These are phyloP conservation scores for Orchesellides sinensis DNA, from an alignment of 2,888 invertebrate genomes.

Conservation along the genomic window DNA sequence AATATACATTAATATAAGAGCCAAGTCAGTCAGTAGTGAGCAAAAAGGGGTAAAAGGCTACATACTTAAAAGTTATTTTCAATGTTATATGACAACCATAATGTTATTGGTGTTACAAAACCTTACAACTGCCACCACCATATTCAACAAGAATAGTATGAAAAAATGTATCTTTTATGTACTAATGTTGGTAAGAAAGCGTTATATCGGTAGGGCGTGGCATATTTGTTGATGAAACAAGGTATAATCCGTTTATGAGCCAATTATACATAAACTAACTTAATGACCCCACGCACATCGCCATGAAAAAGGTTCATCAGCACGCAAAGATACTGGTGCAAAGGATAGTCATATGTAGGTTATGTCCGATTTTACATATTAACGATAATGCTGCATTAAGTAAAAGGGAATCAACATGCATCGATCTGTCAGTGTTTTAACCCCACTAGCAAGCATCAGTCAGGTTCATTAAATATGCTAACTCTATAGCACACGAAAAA, in stretches of 20 bases:
- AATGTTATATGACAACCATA: slow-evolving; percentile 3
- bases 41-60: slow-evolving; percentile 1
- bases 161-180: background rate
- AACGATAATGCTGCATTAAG: no score
- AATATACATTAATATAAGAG: background rate
- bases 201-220: slow-evolving; percentile 36
- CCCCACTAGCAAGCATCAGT: slow-evolving; percentile 1
- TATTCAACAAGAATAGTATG: background rate
- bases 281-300: slow-evolving; percentile 58
- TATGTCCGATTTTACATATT: no score
- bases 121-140: background rate
- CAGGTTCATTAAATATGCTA: slow-evolving; percentile 44
- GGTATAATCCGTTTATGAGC: slow-evolving; percentile 56
- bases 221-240: slow-evolving; percentile 55
- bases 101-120: background rate
- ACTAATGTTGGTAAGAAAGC: background rate
- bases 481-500: no score
- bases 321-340: slow-evolving; percentile 44
- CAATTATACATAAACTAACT: slow-evolving; percentile 56
- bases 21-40: no score
- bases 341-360: background rate
- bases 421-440: background rate
- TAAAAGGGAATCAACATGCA: background rate
- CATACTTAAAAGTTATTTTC: slow-evolving; percentile 10
- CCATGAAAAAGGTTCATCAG: slow-evolving; percentile 42